Evolutionary conservation across 2,797 vertebrate species (phyloP).

Genomic region (Somateria mollissima): DNA sequence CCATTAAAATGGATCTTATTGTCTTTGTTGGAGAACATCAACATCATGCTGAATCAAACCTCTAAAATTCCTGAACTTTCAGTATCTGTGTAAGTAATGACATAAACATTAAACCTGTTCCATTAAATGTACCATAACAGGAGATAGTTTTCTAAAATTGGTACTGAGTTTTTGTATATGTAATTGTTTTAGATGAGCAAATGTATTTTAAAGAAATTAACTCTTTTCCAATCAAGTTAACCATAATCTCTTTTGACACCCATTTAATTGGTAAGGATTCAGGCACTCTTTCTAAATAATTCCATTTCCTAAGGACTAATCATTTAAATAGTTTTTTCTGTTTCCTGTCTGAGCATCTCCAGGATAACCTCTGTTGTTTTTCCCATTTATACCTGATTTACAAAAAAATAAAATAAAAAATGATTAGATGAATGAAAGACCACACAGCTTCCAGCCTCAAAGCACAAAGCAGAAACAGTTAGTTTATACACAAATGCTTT

Average conservation of each 20-base stretch:
- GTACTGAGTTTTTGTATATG: neutral
- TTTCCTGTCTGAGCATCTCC: constrained; percentile 26
- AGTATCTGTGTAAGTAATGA: neutral
- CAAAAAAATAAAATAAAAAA: constrained; percentile 4
- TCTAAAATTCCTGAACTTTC: neutral
- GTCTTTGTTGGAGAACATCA: neutral
- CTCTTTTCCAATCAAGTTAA: constrained; percentile 41
- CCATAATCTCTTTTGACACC: constrained; percentile 26
- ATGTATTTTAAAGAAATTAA: constrained; percentile 41
- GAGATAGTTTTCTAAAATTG: neutral
- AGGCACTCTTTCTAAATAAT: constrained; percentile 14
- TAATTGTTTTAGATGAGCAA: constrained; percentile 25
- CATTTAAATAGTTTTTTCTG: constrained; percentile 7
- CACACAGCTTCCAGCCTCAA: neutral
- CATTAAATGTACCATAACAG: neutral
- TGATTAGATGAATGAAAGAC: neutral
- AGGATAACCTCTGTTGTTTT: constrained; percentile 32
- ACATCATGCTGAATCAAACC: neutral
- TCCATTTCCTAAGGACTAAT: constrained; percentile 34
- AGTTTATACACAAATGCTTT: neutral
- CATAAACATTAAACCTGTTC: constrained; percentile 5
- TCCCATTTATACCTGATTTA: constrained; percentile 19
- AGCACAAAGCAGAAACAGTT: neutral
- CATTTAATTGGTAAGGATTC: constrained; percentile 28
- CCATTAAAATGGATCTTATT: neutral